Percentiles rank a stretch among this genome's conserved stretches.
phyloP scores from a whole-genome alignment of 2,888 invertebrate genomes.

The Vesta saturnalis region DNA sequence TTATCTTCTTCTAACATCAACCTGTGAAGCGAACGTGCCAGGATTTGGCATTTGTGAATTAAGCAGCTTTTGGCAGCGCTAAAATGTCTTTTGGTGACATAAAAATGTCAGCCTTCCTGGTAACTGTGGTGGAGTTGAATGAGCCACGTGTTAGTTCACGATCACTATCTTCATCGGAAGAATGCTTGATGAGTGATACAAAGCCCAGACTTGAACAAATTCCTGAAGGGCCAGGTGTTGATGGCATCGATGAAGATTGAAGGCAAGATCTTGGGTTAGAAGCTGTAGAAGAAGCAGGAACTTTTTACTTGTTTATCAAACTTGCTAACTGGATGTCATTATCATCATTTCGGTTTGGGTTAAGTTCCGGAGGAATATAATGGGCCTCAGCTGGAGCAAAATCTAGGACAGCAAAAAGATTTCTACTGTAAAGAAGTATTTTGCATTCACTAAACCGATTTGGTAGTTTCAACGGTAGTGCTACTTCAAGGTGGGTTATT shows the following conservation, averaged over 20 bases:
- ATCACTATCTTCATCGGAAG: not conserved
- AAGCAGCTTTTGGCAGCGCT: not conserved
- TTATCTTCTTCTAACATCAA: too few relatives aligned
- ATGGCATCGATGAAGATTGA: not conserved
- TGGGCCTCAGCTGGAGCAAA: conserved; percentile 9
- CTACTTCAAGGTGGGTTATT: conserved; percentile 9
- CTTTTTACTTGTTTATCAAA: not conserved
- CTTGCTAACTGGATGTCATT: not conserved
- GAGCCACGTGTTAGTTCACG: too few relatives aligned
- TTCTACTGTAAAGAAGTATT: conserved; percentile 14
- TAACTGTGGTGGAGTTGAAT: too few relatives aligned
- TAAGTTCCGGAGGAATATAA: conserved; percentile 14
- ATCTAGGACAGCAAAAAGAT: not conserved
- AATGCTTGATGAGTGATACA: not conserved
- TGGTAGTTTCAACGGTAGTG: not conserved
- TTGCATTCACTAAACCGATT: conserved; percentile 10
- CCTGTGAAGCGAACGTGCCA: too few relatives aligned
- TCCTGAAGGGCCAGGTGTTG: not conserved
- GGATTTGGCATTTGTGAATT: not conserved
- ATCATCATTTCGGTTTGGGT: not conserved
- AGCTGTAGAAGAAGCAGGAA: conserved; percentile 4
- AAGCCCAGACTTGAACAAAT: too few relatives aligned
- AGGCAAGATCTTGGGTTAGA: not conserved
- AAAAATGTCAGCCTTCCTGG: too few relatives aligned
- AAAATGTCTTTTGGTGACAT: not conserved